These are phyloP conservation scores for Pseudomyrmex flavicornis DNA, from an alignment of 1,140 invertebrate genomes.

Conservation along the genomic window DNA sequence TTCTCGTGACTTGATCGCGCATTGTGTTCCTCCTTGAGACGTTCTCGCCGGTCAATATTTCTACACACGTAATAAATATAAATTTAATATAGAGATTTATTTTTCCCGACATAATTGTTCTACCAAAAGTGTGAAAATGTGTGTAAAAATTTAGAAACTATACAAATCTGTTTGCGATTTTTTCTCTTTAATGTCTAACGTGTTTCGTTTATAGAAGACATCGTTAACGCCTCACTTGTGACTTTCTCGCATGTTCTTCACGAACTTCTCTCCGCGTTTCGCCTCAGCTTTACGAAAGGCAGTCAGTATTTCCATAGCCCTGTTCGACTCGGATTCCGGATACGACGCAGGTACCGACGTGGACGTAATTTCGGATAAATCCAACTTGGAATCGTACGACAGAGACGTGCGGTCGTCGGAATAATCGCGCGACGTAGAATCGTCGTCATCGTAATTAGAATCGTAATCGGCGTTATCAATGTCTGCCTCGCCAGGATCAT, in stretches of 20 bases:
- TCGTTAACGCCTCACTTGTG: constrained; percentile 29
- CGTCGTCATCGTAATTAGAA: constrained; percentile 71
- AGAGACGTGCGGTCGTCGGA: constrained; percentile 16
- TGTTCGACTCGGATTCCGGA: constrained; percentile 36
- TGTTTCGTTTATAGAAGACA: background rate
- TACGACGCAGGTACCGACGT: constrained; percentile 28
- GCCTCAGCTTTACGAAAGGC: constrained; percentile 63
- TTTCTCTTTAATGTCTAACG: background rate
- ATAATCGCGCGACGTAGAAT: constrained; percentile 59
- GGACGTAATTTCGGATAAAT: constrained; percentile 42
- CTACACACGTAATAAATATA: constrained; percentile 4
- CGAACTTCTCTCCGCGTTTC: constrained; percentile 64
- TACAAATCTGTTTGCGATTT: background rate
- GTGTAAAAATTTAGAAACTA: background rate
- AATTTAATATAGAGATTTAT: too few species aligned
- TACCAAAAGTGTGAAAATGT: background rate
- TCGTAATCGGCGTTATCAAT: constrained; percentile 75
- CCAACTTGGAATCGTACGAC: constrained; percentile 11
- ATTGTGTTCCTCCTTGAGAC: constrained; percentile 42
- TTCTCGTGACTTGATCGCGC: constrained; percentile 15
- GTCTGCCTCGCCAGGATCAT: constrained; percentile 64
- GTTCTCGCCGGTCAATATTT: constrained; percentile 53
- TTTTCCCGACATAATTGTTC: background rate
- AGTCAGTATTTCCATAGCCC: constrained; percentile 65
- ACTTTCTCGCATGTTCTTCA: constrained; percentile 63